Base-by-base conservation (phyloP, 2,113 vertebrate genomes). In the Esox niger region DNA sequence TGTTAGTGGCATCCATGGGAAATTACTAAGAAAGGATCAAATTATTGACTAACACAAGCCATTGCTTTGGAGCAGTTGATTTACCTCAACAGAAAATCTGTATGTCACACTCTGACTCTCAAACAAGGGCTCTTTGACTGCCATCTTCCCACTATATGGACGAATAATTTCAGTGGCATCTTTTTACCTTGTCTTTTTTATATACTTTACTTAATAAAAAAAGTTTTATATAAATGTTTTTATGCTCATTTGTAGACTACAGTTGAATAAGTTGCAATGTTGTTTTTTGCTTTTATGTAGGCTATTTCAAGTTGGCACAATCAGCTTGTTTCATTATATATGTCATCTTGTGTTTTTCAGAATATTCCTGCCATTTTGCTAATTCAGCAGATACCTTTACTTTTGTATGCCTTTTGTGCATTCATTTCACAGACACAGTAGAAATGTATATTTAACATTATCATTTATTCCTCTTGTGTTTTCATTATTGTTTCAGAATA, bases 141-240 rank as follows among this genome's bases (percentile, higher is more conserved):
- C 54, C 32, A 49, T 63, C 23, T 46, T 54, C 15, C 56, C 58
- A 73, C 68, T 55, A 69, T 68, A 65, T 35, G 60, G 30, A 68
- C 75, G 52, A 55, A 63, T 25, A 47, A 70, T 64, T 43, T 58
- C 66, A 71, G 75, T 74, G 69, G 72, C 75, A 67, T 73, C 67
- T 69, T 78, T 81, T 77, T 43, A 43, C 73, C 62, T 21, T 56
- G 17, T 27, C 17, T 64, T 77, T n/a, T 81, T 79, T 73, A 71
- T 81, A 71, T 61, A 66, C 72, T 69, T 70, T 75, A 69, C 71
- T 57, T 60, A 62, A 35, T 55, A 33, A 38, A 66, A 46, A 66
- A 27, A 56, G 1, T 43, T n/a, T 55, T 55, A 52, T 49, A 59
- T 29, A 21, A 66, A 60, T 66, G 33, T 21, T 58, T 57, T 2